Percentiles rank a stretch among this genome's conserved stretches.
Evolutionary conservation across 1,140 invertebrate species (phyloP).

Genomic region (Nebria ingens): DNA sequence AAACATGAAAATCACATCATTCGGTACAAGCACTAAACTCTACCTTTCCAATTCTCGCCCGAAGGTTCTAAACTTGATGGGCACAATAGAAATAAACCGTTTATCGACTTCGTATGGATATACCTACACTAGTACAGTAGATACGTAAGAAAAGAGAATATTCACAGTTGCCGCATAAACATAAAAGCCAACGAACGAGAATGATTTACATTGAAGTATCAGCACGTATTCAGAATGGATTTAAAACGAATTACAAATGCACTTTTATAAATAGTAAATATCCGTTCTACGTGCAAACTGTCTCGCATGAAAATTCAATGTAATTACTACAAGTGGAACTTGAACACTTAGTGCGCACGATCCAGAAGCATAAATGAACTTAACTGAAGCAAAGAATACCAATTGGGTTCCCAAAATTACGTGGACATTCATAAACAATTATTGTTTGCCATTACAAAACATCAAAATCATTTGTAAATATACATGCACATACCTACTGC

Average conservation of each 20-base stretch:
- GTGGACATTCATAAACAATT: too few species aligned
- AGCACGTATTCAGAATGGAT: not conserved
- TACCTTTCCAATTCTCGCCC: not conserved
- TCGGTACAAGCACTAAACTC: not conserved
- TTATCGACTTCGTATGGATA: not conserved
- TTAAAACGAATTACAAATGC: conserved; percentile 7
- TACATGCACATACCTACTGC: too few species aligned
- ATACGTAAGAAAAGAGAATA: too few species aligned
- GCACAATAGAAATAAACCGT: not conserved
- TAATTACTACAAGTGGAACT: conserved; percentile 19
- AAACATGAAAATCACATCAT: not conserved
- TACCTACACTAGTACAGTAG: not conserved
- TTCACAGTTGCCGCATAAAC: not conserved
- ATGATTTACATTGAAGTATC: not conserved
- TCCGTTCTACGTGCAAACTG: conserved; percentile 18
- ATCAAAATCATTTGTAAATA: too few species aligned
- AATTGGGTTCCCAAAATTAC: too few species aligned
- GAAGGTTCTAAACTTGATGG: not conserved
- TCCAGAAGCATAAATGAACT: not conserved
- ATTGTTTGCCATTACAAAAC: too few species aligned
- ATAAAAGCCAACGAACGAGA: not conserved
- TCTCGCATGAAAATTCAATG: conserved; percentile 22
- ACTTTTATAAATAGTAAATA: conserved; percentile 22
- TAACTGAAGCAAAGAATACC: not conserved
- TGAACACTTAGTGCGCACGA: not conserved